Evolutionary conservation across 2,797 vertebrate genomes (phyloP).

Genomic region (Adelosebastes latens): DNA sequence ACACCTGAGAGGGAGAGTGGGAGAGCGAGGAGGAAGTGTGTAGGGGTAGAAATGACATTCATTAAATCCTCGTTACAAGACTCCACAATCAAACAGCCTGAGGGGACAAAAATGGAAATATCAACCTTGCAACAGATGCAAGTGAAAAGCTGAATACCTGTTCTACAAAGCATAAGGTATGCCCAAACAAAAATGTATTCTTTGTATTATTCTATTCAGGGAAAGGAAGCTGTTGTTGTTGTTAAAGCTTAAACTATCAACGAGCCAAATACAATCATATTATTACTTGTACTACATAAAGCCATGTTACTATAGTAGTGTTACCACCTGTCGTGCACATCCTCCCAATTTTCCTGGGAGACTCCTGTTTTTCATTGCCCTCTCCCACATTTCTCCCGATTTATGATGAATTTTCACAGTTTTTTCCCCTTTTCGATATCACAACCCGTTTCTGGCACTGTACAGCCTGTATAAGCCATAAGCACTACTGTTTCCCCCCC

Average conservation of each 20-base stretch:
- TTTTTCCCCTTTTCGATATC: no score
- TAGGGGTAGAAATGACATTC: background rate
- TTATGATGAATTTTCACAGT: no score
- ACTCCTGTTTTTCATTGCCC: no score
- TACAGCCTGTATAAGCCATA: no score
- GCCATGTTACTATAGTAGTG: background rate
- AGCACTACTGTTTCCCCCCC: no score
- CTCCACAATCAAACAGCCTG: background rate
- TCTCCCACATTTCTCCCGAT: no score
- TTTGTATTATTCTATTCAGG: background rate
- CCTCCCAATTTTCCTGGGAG: no score
- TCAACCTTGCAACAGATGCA: background rate
- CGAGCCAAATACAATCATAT: background rate
- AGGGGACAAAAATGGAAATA: background rate
- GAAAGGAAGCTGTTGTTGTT: background rate
- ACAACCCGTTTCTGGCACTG: no score
- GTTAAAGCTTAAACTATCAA: background rate
- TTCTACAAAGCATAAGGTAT: background rate
- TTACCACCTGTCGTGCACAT: background rate
- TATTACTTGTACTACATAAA: background rate
- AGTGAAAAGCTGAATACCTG: background rate
- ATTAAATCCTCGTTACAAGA: background rate
- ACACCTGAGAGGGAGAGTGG: constrained; percentile 81
- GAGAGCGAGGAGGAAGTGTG: background rate
- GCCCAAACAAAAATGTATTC: background rate